Evolutionary conservation across 2,797 vertebrate genomes (phyloP).

Genomic region (Anisognathus igniventris): DNA sequence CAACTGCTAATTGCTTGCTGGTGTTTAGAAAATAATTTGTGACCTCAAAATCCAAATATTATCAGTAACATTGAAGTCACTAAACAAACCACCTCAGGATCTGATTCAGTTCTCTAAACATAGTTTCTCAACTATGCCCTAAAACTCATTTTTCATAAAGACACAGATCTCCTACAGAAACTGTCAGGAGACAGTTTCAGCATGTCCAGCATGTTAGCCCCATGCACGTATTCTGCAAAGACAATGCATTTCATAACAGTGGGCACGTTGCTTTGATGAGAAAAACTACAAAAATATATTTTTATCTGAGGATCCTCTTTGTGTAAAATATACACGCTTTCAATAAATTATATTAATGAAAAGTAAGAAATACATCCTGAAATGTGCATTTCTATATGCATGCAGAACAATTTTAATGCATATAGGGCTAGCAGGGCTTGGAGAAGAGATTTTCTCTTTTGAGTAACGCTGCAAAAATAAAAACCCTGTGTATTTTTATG

Average conservation of each 20-base stretch:
- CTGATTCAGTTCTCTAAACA: neutral
- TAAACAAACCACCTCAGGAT: neutral
- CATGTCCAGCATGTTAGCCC: neutral
- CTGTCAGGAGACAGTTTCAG: too few species aligned
- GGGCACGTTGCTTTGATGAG: neutral
- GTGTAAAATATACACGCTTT: neutral
- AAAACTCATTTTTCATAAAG: neutral
- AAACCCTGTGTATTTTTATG: neutral
- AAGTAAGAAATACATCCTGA: neutral
- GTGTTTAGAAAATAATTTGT: neutral
- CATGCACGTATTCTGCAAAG: neutral
- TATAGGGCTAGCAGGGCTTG: neutral
- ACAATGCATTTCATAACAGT: neutral
- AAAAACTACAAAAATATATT: neutral
- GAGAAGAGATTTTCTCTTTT: neutral
- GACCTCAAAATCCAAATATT: neutral
- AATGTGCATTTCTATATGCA: neutral
- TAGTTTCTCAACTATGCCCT: neutral
- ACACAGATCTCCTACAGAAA: neutral
- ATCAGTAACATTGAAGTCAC: neutral
- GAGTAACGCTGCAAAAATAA: constrained; percentile 16
- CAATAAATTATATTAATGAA: neutral
- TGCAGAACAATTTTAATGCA: neutral
- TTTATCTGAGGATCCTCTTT: neutral
- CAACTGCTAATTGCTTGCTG: neutral